Evolutionary conservation across 1,140 invertebrate species (phyloP).

Genomic region (Contarinia nasturtii): DNA sequence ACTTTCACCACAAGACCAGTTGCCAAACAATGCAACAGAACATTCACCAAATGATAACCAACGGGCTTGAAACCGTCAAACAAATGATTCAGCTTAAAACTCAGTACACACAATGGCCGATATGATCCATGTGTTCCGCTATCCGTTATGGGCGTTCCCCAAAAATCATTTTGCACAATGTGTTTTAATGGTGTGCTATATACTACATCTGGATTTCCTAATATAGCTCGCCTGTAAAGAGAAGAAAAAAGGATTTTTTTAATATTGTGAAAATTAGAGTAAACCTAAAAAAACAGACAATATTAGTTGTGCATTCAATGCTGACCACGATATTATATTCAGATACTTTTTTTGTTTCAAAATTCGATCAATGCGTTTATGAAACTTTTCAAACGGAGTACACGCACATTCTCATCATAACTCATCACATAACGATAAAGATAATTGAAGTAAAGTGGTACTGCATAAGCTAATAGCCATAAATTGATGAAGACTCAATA

Average conservation of each 20-base stretch:
- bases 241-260: conserved; percentile 14
- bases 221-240: conserved; percentile 62
- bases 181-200: conserved; percentile 46
- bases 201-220: conserved; percentile 70
- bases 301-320: no score
- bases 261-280: no score
- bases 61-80: conserved; percentile 71
- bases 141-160: conserved; percentile 74
- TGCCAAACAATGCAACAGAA: conserved; percentile 63
- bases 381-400: no score
- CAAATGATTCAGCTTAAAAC: conserved; percentile 79
- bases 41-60: conserved; percentile 83
- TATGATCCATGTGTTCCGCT: conserved; percentile 84
- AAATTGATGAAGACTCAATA: background rate
- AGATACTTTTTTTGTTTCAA: no score
- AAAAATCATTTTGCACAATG: conserved; percentile 75
- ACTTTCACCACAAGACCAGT: conserved; percentile 59
- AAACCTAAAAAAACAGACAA: no score
- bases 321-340: no score
- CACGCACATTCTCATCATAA: no score
- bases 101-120: conserved; percentile 76
- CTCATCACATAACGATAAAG: no score
- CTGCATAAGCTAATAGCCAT: background rate
- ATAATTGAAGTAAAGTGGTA: no score
- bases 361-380: no score